Evolutionary conservation across 2,113 vertebrate species (phyloP), one percentile per base, ranked within the genome.

Genomic region (Dolichallabes microphthalmus): DNA sequence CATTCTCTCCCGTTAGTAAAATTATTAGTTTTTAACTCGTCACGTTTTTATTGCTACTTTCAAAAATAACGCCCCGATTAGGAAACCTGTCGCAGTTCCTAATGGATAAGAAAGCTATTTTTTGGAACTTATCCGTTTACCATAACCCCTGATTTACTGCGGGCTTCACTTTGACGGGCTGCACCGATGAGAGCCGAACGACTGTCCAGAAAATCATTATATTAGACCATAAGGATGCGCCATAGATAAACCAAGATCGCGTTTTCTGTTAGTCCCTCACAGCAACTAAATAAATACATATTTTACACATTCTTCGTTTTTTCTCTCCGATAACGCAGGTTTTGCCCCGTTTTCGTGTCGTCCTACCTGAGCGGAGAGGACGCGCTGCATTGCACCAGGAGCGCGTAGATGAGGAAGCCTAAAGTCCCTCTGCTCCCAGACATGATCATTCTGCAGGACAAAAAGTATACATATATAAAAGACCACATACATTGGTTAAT

Each of bases 331-430:
- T 3, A 12, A 12, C n/a, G 11, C 11, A 45, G 45, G 45, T 45
- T 45, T 45, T 27, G 22, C 22, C 52, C 14, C n/a, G 20, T 74
- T 30, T 27, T 74, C 15, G 6, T 25, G 4, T 39, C 60, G 68
- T 73, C 68, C 20, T 73, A 83, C 82, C 93, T 96, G 88, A 95
- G 94, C 92, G 97, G 97, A 91, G 97, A 96, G 92, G 96, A 95
- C 93, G 96, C 95, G 90, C 95, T 96, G 96, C 95, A 96, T 88
- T 97, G 97, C 96, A 97, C 96, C 90, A 99, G 94, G 92, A 98
- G 95, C 90, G 97, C 97, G 91, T 97, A 98, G 95, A 99, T 94
- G 92, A 99, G 93, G 89, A 98, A 93, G 90, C 94, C 95, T 93
- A 97, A 90, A 90, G 96, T 94, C 89, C 96, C 95, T 95, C 96